These are phyloP conservation scores for Drosophila busckii DNA, from an alignment of 1,140 invertebrate species.

Conservation along the genomic window DNA sequence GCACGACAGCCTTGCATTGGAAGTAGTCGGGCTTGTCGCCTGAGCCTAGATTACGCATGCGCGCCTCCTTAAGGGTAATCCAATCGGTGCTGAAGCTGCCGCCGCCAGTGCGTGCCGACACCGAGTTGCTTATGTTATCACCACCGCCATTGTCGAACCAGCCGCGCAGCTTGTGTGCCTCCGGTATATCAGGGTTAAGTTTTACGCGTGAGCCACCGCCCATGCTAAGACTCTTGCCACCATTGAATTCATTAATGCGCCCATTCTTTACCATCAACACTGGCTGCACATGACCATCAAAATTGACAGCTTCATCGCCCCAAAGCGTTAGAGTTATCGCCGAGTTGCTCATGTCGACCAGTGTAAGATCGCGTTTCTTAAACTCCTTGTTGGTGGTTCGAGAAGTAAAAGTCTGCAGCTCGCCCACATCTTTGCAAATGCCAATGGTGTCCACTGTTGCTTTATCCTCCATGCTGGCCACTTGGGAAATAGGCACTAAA, in stretches of 20 bases:
- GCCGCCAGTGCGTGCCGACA: constrained; percentile 82
- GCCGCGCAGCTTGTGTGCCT: constrained; percentile 90
- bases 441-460: constrained; percentile 92
- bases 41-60: constrained; percentile 82
- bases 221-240: constrained; percentile 82
- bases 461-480: constrained; percentile 85
- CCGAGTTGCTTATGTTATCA: constrained; percentile 81
- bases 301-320: constrained; percentile 90
- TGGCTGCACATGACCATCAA: constrained; percentile 87
- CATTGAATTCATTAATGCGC: constrained; percentile 86
- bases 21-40: constrained; percentile 90
- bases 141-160: constrained; percentile 93
- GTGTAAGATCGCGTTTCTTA: constrained; percentile 91
- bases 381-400: constrained; percentile 89
- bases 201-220: constrained; percentile 83
- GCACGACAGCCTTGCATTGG: constrained; percentile 84
- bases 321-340: constrained; percentile 88
- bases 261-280: constrained; percentile 91
- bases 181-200: constrained; percentile 93
- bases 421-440: constrained; percentile 88
- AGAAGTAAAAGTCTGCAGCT: constrained; percentile 86
- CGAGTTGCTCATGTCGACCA: constrained; percentile 92
- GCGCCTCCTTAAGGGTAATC: constrained; percentile 87
- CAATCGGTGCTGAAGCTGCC: constrained; percentile 80
- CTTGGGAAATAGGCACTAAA: constrained; percentile 88